These are phyloP conservation scores for Antheraea mylitta DNA, from an alignment of 1,140 invertebrate species.

Conservation along the genomic window DNA sequence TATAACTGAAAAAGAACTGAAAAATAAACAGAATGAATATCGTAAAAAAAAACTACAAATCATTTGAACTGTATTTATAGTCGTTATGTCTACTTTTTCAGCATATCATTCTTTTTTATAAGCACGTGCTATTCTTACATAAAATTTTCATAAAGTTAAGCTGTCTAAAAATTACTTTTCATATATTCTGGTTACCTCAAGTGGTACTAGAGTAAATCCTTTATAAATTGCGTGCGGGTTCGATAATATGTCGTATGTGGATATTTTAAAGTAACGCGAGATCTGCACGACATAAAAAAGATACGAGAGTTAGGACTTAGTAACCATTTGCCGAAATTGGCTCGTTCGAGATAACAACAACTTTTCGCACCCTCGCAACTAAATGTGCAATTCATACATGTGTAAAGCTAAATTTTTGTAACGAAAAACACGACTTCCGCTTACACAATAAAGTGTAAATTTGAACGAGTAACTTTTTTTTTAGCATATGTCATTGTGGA, in stretches of 20 bases:
- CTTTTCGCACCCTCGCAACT: conserved; percentile 73
- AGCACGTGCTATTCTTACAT: not conserved
- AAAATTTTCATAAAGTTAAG: no score
- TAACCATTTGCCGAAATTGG: conserved; percentile 77
- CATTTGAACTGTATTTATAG: no score
- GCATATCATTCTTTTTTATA: no score
- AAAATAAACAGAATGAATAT: no score
- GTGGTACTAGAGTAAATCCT: conserved; percentile 55
- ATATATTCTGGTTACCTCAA: conserved; percentile 1
- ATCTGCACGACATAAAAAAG: conserved; percentile 62
- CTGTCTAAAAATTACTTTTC: no score
- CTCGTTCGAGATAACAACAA: conserved; percentile 75
- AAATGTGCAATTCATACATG: conserved; percentile 74
- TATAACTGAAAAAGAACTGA: no score
- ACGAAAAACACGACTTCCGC: conserved; percentile 28
- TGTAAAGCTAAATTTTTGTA: conserved; percentile 35
- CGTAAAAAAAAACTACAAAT: no score
- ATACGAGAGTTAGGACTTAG: conserved; percentile 74
- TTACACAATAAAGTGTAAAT: conserved; percentile 6
- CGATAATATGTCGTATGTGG: conserved; percentile 47
- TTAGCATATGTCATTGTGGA: conserved; percentile 59
- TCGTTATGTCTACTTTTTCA: no score
- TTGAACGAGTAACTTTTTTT: conserved; percentile 9
- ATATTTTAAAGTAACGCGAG: conserved; percentile 71
- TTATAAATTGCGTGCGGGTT: conserved; percentile 62